phyloP scores from a whole-genome alignment of 2,888 invertebrate species.

The Cheilosia grossa region DNA sequence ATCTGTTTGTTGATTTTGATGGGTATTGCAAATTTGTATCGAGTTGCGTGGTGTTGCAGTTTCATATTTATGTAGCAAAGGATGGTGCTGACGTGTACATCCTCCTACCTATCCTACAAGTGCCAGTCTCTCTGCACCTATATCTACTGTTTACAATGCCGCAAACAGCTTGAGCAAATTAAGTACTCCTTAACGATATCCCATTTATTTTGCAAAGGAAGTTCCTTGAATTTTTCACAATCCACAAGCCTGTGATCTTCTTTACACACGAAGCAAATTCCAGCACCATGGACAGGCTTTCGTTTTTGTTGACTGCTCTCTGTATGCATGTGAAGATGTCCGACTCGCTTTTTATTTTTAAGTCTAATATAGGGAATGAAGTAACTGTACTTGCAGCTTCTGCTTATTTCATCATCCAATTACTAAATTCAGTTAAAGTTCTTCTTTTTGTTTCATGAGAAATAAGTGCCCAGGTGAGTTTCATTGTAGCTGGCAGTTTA shows the following conservation, averaged over 20 bases:
- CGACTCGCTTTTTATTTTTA: constrained; percentile 13
- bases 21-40: constrained; percentile 5
- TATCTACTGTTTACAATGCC: background rate
- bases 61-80: background rate
- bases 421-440: constrained; percentile 33
- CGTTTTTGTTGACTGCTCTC: background rate
- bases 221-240: background rate
- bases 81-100: background rate
- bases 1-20: too few species aligned
- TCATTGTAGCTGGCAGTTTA: too few species aligned
- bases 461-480: constrained; percentile 55
- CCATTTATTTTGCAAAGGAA: background rate
- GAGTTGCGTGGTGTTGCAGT: background rate
- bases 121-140: background rate
- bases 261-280: background rate
- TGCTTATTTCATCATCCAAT: constrained; percentile 53
- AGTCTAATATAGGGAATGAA: background rate
- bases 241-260: background rate
- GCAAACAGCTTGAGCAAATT: constrained; percentile 4
- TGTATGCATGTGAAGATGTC: constrained; percentile 3
- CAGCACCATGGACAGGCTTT: background rate
- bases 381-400: constrained; percentile 55
- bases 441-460: background rate
- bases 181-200: background rate
- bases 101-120: background rate